A percentile compares a stretch with the other conserved stretches of the same genome.
These are phyloP conservation scores for Peromyscus attwateri DNA, from an alignment of 2,797 vertebrate species.

Conservation along the genomic window DNA sequence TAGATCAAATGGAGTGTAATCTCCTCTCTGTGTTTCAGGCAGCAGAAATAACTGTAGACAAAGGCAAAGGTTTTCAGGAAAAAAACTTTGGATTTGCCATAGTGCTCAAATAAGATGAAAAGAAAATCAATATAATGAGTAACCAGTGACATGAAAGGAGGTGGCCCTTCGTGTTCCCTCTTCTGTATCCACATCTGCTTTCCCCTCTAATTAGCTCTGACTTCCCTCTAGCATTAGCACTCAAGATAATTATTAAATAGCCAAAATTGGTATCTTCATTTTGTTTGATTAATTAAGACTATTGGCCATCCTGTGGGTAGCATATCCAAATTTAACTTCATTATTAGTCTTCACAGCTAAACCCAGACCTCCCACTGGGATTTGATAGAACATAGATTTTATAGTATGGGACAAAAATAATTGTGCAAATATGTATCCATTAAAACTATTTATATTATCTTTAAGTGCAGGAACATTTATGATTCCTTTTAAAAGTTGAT, in stretches of 20 bases:
- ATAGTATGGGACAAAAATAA: constrained; percentile 27
- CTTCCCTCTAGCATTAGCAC: constrained; percentile 38
- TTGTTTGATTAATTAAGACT: constrained; percentile 76
- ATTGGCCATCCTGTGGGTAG: constrained; percentile 35
- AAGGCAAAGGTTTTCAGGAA: neutral
- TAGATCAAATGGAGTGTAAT: neutral
- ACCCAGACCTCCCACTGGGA: constrained; percentile 45
- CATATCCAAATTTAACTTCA: constrained; percentile 49
- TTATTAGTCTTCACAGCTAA: constrained; percentile 62
- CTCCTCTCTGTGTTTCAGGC: neutral
- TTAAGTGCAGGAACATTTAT: constrained; percentile 28
- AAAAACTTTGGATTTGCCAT: constrained; percentile 7
- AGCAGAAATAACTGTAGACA: constrained; percentile 12
- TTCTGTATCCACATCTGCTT: neutral
- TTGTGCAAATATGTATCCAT: neutral
- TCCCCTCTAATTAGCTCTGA: constrained; percentile 68
- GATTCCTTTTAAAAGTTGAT: constrained; percentile 35
- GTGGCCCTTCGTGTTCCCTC: neutral
- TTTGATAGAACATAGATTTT: constrained; percentile 48
- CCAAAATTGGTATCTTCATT: constrained; percentile 74
- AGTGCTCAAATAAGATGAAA: constrained; percentile 38
- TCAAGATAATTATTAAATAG: constrained; percentile 74
- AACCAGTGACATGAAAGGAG: constrained; percentile 40
- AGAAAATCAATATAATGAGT: constrained; percentile 33
- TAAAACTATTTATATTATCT: constrained; percentile 35